Evolutionary conservation across 1,140 invertebrate genomes (phyloP), one percentile per base, ranked within the genome.

Genomic region (Eulimnadia texana): DNA sequence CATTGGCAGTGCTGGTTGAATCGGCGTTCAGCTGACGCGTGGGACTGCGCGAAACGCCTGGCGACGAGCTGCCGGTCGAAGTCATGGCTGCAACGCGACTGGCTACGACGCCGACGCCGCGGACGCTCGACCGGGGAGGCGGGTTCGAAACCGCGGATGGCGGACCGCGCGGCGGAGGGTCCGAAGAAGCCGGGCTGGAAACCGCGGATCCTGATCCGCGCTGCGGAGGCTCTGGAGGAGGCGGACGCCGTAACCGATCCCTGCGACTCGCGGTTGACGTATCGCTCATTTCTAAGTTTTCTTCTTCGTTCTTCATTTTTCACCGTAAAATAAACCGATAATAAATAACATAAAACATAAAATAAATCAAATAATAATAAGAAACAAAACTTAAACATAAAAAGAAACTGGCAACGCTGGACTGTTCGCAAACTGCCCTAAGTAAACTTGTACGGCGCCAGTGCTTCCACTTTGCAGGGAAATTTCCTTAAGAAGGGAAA

Each of bases 21-120:
- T 57, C 55, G 55, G 29, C 55, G 33, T 27, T 57, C 24, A 29
- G 33, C 10, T 27, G 33, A 27, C 20, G 25, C 27, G 28, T 57
- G 24, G 33, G n/a, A 20, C 33, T 57, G 55, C 33, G 55, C 55
- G 55, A 33, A n/a, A 29, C 27, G 55, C 20, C 20, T 10, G n/a
- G n/a, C n/a, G 33, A 42, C 33, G 33, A 16, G 16, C 33, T 42
- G 27, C 55, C 55, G 33, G 55, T 27, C 55, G 55, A 57, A 27
- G 55, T 27, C 55, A 57, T 57, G 55, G 55, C 55, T 33, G 55
- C 55, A 23, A 57, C 27, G 22, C 55, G 55, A 57, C 55, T 57
- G 55, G 55, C 55, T 28, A 57, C 55, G 55, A 57, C 55, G 28
- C 55, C 55, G 55, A 57, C 55, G 28, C 55, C 55, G 24, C 55